Percentiles rank a stretch among this genome's conserved stretches.
Conservation (phyloP, 2,797 vertebrate species). For the Caiman crocodilus region DNA sequence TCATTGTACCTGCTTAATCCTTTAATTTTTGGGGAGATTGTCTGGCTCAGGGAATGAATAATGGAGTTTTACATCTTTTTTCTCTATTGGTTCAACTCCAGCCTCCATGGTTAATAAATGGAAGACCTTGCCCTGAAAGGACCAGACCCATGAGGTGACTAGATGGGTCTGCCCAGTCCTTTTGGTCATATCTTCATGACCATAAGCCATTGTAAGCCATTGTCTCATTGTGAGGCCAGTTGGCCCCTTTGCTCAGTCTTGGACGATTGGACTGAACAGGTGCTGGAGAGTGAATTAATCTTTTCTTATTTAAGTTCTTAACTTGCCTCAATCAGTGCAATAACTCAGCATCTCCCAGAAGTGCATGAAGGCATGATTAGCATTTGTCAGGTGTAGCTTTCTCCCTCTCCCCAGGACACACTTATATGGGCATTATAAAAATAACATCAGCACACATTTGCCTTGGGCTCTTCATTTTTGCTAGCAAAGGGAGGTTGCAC, state of each 20-base stretch:
- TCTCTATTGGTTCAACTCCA: neutral
- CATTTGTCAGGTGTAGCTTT: fast-evolving
- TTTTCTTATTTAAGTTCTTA: conserved; percentile 1
- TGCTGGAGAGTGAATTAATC: neutral
- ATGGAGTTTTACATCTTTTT: neutral
- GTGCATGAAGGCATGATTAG: neutral
- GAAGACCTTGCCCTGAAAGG: neutral
- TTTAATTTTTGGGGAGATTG: neutral
- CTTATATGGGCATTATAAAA: neutral
- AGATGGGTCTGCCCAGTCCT: neutral
- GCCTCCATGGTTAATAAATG: neutral
- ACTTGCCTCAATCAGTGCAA: neutral
- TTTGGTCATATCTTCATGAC: neutral
- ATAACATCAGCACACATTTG: neutral
- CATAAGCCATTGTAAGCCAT: neutral
- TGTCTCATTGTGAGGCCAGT: neutral
- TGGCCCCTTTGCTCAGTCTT: neutral
- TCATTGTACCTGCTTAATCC: neutral
- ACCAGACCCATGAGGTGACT: neutral
- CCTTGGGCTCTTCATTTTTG: neutral
- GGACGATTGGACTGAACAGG: neutral
- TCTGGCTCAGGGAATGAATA: neutral
- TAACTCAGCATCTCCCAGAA: neutral
- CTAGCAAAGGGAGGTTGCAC: neutral
- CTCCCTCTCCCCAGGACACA: neutral